Percentiles rank a stretch among this genome's conserved stretches.
Conservation (phyloP, 2,797 vertebrate species). For the Pipistrellus pygmaeus region DNA sequence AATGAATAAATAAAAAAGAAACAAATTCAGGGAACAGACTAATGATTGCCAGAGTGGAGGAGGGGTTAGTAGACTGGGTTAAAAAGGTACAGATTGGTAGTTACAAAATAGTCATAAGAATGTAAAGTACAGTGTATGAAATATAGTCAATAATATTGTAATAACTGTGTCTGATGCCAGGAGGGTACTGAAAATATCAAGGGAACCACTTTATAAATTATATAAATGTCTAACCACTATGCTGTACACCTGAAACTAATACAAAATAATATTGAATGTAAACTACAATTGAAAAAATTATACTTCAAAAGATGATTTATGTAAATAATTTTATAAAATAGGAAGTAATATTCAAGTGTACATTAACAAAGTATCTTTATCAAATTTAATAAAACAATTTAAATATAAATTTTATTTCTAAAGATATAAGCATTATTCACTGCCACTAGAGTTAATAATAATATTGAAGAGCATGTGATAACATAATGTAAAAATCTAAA, state of each 20-base stretch:
- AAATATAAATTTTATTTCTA: not conserved
- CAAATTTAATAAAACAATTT: constrained; percentile 42
- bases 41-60: not conserved
- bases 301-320: not conserved
- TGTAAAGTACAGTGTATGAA: not conserved
- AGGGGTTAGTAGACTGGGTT: not conserved
- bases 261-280: not conserved
- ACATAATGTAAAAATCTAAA: not conserved
- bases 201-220: not conserved
- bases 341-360: not conserved
- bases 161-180: not conserved
- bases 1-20: not conserved
- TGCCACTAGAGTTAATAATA: not conserved
- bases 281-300: not conserved
- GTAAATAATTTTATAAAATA: not conserved
- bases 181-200: not conserved
- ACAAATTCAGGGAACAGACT: not conserved
- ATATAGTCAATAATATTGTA: not conserved
- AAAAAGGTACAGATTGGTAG: not conserved
- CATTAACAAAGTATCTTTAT: not conserved
- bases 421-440: not conserved
- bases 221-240: not conserved
- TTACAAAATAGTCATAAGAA: not conserved
- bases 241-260: not conserved
- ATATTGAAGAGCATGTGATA: not conserved